Percentiles rank a stretch among this genome's conserved stretches.
Evolutionary conservation across 2,888 invertebrate species (phyloP).

Genomic region (Alentia gelatinosa): DNA sequence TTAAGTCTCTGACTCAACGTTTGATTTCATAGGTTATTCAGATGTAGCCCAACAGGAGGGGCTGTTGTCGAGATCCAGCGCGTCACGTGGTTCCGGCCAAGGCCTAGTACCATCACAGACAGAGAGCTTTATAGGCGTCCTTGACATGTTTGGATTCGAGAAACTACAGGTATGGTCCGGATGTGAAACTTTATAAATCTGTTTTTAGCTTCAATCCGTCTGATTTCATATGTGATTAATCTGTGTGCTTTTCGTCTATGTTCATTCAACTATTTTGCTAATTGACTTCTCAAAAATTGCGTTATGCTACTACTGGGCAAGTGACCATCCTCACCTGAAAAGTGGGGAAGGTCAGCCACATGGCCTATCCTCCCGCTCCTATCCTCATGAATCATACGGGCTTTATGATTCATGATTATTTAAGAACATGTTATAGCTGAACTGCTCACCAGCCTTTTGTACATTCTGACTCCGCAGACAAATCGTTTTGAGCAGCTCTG

Average conservation of each 20-base stretch:
- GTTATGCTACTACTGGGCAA: too few species aligned
- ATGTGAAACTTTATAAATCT: too few species aligned
- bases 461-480: conserved; percentile 83
- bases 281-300: too few species aligned
- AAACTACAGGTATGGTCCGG: conserved; percentile 89
- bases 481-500: conserved; percentile 95
- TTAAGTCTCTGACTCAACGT: too few species aligned
- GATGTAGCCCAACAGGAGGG: conserved; percentile 10
- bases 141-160: conserved; percentile 98
- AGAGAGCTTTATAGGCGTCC: conserved; percentile 92
- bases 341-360: too few species aligned
- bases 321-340: too few species aligned
- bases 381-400: not conserved
- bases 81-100: not conserved
- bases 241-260: too few species aligned
- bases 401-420: not conserved
- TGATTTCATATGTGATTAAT: too few species aligned
- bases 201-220: too few species aligned
- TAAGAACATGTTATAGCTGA: not conserved
- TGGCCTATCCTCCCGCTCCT: too few species aligned
- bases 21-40: too few species aligned
- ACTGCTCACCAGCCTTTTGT: not conserved
- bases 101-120: not conserved
- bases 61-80: not conserved
- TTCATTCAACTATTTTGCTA: too few species aligned